These are phyloP conservation scores for Pseudopodoces humilis DNA, from an alignment of 2,113 vertebrate species.

Conservation along the genomic window DNA sequence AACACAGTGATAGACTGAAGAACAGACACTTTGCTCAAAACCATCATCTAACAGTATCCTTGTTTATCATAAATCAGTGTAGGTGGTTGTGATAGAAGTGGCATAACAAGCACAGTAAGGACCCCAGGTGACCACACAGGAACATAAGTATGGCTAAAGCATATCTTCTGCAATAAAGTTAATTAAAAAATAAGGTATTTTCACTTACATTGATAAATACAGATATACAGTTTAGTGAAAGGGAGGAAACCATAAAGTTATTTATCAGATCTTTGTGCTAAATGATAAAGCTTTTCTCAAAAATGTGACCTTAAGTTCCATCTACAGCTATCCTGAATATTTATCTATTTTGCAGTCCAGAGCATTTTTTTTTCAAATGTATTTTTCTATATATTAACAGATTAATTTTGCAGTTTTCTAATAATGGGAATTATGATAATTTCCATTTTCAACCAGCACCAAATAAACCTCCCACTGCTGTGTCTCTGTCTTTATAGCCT, in stretches of 20 bases:
- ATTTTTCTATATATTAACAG: conserved; percentile 26
- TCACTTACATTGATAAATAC: neutral
- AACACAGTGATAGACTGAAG: neutral
- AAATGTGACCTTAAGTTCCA: neutral
- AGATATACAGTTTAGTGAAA: neutral
- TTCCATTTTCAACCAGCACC: neutral
- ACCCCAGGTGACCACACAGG: neutral
- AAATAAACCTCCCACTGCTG: neutral
- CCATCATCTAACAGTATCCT: neutral
- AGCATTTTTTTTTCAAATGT: conserved; percentile 10
- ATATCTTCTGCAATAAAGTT: neutral
- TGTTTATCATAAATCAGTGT: neutral
- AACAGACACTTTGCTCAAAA: neutral
- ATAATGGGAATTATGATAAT: neutral
- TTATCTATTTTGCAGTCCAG: conserved; percentile 26
- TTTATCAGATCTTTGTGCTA: neutral
- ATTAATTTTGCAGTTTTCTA: neutral
- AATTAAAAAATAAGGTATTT: neutral
- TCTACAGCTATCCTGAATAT: neutral
- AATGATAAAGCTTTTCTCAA: neutral
- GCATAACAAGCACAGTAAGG: neutral
- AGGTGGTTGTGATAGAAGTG: neutral
- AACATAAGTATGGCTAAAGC: neutral
- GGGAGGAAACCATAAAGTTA: neutral
- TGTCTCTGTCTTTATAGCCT: neutral